Evolutionary conservation across 2,888 invertebrate genomes (phyloP).

Genomic region (Thysanoteuthis rhombus): DNA sequence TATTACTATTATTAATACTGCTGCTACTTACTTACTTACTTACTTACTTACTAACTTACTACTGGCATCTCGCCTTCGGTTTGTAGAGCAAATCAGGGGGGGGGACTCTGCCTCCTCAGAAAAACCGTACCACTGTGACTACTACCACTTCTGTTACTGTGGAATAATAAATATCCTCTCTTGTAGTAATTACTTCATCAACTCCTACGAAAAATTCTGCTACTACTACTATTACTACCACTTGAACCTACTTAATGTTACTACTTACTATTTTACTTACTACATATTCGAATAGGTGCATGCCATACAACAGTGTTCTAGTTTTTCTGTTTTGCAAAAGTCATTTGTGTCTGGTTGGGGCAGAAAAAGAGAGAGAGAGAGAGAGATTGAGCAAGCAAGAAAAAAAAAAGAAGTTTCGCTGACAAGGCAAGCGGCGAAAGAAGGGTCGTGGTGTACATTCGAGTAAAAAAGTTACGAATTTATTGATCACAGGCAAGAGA

Average conservation of each 20-base stretch:
- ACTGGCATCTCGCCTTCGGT: neutral
- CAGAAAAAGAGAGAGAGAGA: too few species aligned
- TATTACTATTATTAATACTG: neutral
- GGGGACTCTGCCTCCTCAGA: neutral
- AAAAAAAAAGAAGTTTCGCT: neutral
- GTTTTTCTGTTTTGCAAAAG: too few species aligned
- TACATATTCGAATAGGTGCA: neutral
- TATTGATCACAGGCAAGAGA: neutral
- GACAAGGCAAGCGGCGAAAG: neutral
- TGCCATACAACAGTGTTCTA: too few species aligned
- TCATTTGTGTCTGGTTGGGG: too few species aligned
- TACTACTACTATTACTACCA: neutral
- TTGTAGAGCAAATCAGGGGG: neutral
- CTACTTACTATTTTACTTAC: neutral
- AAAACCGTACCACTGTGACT: neutral
- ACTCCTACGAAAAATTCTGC: neutral
- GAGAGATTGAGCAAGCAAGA: too few species aligned
- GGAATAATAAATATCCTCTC: neutral
- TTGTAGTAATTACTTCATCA: neutral
- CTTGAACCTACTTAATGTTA: neutral
- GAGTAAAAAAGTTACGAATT: too few species aligned
- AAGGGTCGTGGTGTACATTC: neutral
- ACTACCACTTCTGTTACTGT: neutral
- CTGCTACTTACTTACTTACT: too few species aligned
- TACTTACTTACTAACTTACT: too few species aligned